Evolutionary conservation across 2,797 vertebrate genomes (phyloP).

Genomic region (Taeniopygia guttata): DNA sequence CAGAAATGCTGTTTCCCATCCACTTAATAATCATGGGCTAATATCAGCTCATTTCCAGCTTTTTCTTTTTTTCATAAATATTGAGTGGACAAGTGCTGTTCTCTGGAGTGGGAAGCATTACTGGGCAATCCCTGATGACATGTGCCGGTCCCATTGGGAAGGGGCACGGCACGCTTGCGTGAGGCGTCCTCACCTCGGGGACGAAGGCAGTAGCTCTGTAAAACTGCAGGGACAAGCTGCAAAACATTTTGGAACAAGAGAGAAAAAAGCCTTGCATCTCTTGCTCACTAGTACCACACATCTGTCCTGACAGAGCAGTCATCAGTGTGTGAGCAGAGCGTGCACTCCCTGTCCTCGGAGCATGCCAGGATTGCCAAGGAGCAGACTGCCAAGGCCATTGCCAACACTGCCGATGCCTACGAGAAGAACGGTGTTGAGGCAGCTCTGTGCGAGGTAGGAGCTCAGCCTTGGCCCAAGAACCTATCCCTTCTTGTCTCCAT

Average conservation of each 20-base stretch:
- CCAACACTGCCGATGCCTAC: slow-evolving; percentile 64
- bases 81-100: not conserved
- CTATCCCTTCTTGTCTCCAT: not conserved
- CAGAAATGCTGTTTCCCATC: not conserved
- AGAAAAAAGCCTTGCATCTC: rapidly evolving
- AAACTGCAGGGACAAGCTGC: not conserved
- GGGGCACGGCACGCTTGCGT: rapidly evolving
- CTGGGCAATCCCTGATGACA: not conserved
- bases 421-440: slow-evolving; percentile 70
- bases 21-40: not conserved
- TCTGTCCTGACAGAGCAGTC: slow-evolving; percentile 60
- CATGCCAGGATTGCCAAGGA: slow-evolving; percentile 75
- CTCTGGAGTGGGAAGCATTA: not conserved
- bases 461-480: not conserved
- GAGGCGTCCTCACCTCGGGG: not conserved
- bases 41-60: not conserved
- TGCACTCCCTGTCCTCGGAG: slow-evolving; percentile 66
- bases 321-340: not conserved
- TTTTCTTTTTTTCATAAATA: not conserved
- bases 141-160: not conserved
- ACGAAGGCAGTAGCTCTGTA: not conserved
- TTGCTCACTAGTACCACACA: rapidly evolving
- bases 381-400: slow-evolving; percentile 73
- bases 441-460: slow-evolving; percentile 72
- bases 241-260: not conserved